Percentiles rank a stretch among this genome's conserved stretches.
phyloP scores from a whole-genome alignment of 2,113 vertebrate genomes.

The Gambusia affinis region DNA sequence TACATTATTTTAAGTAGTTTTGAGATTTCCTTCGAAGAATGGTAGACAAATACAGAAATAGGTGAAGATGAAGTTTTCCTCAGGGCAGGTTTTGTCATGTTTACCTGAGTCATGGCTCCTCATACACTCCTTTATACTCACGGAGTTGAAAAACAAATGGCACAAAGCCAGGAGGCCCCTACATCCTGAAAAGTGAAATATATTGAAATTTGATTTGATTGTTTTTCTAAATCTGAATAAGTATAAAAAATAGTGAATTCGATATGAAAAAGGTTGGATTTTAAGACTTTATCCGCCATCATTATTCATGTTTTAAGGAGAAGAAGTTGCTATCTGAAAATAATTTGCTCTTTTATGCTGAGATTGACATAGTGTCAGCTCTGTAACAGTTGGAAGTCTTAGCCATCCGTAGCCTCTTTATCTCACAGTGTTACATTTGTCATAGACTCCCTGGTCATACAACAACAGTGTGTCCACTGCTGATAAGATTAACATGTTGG shows the following conservation, averaged over 20 bases:
- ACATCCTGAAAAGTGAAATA: background rate
- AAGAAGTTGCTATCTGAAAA: background rate
- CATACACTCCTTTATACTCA: background rate
- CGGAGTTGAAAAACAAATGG: background rate
- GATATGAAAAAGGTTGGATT: background rate
- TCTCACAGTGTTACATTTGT: too few species aligned
- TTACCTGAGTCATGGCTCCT: conserved; percentile 4
- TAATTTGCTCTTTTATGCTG: background rate
- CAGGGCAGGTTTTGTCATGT: background rate
- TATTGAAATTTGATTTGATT: background rate
- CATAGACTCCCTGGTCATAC: too few species aligned
- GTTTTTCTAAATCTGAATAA: background rate
- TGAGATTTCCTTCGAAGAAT: too few species aligned
- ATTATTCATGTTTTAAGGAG: background rate
- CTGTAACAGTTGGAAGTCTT: too few species aligned
- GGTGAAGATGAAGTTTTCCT: background rate
- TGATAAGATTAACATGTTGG: too few species aligned
- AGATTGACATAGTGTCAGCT: background rate
- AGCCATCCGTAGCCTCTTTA: too few species aligned
- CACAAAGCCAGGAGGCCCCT: background rate
- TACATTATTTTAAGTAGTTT: too few species aligned
- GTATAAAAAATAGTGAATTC: background rate
- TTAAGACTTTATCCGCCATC: background rate
- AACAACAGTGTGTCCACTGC: too few species aligned
- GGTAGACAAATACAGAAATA: background rate